Evolutionary conservation across 2,888 invertebrate species (phyloP), one percentile per base, ranked within the genome.

Genomic region (Girardia tigrina): DNA sequence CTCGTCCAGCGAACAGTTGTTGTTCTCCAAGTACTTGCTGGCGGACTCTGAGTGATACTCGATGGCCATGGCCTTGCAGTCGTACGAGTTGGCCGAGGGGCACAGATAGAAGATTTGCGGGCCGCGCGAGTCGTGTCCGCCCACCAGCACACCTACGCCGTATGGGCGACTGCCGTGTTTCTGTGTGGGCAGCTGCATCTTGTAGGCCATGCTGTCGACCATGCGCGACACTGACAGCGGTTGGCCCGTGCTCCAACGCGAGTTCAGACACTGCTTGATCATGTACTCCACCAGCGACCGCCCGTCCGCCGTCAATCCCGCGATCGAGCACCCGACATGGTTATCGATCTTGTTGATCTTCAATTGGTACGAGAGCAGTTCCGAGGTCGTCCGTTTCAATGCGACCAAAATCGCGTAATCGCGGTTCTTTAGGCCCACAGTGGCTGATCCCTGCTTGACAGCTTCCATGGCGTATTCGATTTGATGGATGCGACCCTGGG

Each of bases 381-480:
- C 97, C 76, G 95, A 95, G 0, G 95, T 90, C 0, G 97, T 94
- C 82, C 97, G 87, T 86, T 87, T 79, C 1, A 99, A 85, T 0
- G 97, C 98, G 76, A 97, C 91, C 0, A 99, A 86, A 14, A 95
- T 90, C 0, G 97, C 95, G 86, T 91, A 91, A 78, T 91, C 90
- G 79, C 89, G 89, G 81, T 90, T 94, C 85, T 98, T 98, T 71
- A 98, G 86, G 0, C 92, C 98, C 0, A 99, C 94, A 0, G 97
- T 93, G 0, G 94, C 94, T 1, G 94, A 93, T 1, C 95, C 95
- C 77, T 94, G 88, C 84, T 98, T 98, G 0, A 99, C 98, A 0
- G 98, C 97, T 85, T 98, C 98, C 92, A 98, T 95, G 0, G 98
- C 98, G 86, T 99, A 99, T 84, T 99, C 98, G 72, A 98, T 94